Evolutionary conservation across 2,113 vertebrate species (phyloP), one percentile per base, ranked within the genome.

Genomic region (Asarcornis scutulata): DNA sequence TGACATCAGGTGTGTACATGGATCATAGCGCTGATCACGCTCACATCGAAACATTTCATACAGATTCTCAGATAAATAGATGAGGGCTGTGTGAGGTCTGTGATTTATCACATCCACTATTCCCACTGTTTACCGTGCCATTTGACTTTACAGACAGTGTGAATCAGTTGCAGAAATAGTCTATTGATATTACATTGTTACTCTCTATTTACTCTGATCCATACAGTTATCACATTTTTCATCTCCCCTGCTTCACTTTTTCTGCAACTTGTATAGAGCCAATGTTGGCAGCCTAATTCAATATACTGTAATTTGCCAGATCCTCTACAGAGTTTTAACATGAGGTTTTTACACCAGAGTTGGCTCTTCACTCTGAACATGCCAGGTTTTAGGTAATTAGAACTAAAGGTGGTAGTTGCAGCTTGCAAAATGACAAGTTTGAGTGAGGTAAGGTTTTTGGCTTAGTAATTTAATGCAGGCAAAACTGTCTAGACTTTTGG

Each of bases 281-380:
- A 58, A 5, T 0, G 6, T 50, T 22, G 25, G 53, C 42, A 77
- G 31, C 11, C 11, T 29, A n/a, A 16, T 46, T 31, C 59, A 88
- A 8, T 5, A 15, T 13, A 25, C 13, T 25, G 25, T 1, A 36
- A 15, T 17, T 5, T 25, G 11, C 17, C 56, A 75, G 36, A 56
- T 20, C 3, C 46, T 67, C 73, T 77, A 2, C 2, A 13, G 50
- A 53, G 15, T 2, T 75, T 26, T 92, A 60, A 34, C 11, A 0
- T 0, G 0, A 56, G 32, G 2, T 40, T 88, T 90, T 22, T 26
- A 9, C 6, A 8, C 0, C 2, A 14, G 2, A 8, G 6, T 53
- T 31, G 48, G 11, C 50, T 81, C 26, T 84, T 72, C 1, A 0
- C 55, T 31, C 31, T 81, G 75, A 63, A 59, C 50, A 32, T n/a